phyloP scores from a whole-genome alignment of 2,888 invertebrate genomes.

The Luperina testacea region DNA sequence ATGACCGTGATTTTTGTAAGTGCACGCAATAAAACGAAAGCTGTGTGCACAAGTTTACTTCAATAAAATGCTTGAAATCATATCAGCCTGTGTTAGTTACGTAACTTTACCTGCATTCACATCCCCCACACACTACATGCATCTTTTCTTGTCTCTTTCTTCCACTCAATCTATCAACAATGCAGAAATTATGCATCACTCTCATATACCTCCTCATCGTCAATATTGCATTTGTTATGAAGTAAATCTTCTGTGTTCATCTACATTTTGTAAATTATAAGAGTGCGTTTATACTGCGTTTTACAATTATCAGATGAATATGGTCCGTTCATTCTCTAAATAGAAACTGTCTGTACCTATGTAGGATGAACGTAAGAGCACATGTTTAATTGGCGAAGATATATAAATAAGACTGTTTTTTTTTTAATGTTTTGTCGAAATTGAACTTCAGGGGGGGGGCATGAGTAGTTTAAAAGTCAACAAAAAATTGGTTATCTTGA shows the following conservation, averaged over 20 bases:
- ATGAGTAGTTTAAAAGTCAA: too few species aligned
- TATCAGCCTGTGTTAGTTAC: not conserved
- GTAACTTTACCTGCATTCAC: not conserved
- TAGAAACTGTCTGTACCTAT: not conserved
- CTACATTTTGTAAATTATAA: not conserved
- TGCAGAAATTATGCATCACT: not conserved
- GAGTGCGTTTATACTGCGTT: not conserved
- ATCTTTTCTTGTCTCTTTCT: not conserved
- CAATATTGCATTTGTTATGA: not conserved
- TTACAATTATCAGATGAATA: conserved; percentile 7
- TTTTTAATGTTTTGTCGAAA: too few species aligned
- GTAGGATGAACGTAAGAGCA: not conserved
- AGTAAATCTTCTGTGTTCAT: not conserved
- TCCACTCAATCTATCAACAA: too few species aligned
- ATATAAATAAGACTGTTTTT: too few species aligned
- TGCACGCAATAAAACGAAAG: not conserved
- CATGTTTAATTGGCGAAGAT: not conserved
- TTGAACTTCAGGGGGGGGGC: too few species aligned
- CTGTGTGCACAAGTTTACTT: not conserved
- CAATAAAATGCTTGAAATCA: not conserved
- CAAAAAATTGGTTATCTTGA: too few species aligned
- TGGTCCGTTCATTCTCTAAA: conserved; percentile 27
- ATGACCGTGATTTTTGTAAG: conserved; percentile 16
- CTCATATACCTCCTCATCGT: not conserved
- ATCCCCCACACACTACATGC: not conserved